Conservation (phyloP, 1,140 invertebrate species). For the Saccostrea echinata region DNA sequence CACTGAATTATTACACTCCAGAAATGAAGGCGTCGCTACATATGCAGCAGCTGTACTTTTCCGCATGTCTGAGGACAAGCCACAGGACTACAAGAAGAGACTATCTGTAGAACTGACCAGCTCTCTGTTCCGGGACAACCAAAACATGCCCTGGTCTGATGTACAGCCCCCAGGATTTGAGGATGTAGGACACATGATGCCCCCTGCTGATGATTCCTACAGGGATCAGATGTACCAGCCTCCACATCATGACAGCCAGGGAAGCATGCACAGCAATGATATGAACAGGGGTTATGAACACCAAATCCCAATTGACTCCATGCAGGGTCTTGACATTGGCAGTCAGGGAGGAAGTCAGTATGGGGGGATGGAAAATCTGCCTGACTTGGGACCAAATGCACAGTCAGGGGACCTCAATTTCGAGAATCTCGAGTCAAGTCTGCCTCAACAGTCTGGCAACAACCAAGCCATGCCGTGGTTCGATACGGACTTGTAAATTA, state of each 20-base stretch:
- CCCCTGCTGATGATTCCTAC: slow-evolving; percentile 93
- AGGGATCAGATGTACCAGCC: slow-evolving; percentile 90
- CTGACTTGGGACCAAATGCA: slow-evolving; percentile 87
- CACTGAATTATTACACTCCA: slow-evolving; percentile 96
- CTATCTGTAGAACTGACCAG: slow-evolving; percentile 97
- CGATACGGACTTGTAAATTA: slow-evolving; percentile 93
- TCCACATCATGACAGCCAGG: slow-evolving; percentile 79
- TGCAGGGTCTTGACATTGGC: slow-evolving; percentile 95
- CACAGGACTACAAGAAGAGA: slow-evolving; percentile 98
- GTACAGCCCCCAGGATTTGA: slow-evolving; percentile 76
- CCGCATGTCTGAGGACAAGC: slow-evolving; percentile 98
- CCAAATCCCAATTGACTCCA: slow-evolving; percentile 96
- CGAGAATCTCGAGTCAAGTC: slow-evolving; percentile 86
- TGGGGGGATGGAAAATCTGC: slow-evolving; percentile 87
- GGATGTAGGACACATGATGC: slow-evolving; percentile 87
- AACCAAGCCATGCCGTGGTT: slow-evolving; percentile 97
- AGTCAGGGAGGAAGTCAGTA: slow-evolving; percentile 85
- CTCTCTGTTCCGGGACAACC: slow-evolving; percentile 84
- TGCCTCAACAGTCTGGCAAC: slow-evolving; percentile 86
- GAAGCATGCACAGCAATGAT: slow-evolving; percentile 73
- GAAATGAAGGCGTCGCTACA: slow-evolving; percentile 96
- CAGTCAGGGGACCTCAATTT: slow-evolving; percentile 87
- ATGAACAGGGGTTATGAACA: slow-evolving; percentile 86
- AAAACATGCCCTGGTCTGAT: slow-evolving; percentile 76
- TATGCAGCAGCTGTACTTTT: slow-evolving; percentile 98